These are phyloP conservation scores for Thermophis baileyi DNA, from an alignment of 2,113 vertebrate genomes.

Conservation along the genomic window DNA sequence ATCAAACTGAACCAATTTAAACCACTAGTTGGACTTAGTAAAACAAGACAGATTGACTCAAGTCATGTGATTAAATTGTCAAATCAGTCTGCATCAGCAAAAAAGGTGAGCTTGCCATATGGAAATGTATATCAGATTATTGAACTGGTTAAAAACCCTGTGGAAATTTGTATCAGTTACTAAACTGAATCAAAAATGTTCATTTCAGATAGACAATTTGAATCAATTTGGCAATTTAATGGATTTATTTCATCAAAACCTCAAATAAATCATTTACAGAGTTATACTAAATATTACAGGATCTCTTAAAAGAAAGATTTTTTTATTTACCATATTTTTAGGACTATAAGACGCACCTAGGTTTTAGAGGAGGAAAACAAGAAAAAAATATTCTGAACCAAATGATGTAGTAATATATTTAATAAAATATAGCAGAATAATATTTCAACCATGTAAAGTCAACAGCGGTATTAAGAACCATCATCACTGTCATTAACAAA, in stretches of 20 bases:
- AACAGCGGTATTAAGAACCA: too few species aligned
- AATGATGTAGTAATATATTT: too few species aligned
- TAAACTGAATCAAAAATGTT: neutral
- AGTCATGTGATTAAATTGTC: neutral
- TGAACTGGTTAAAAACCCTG: neutral
- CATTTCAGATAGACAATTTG: neutral
- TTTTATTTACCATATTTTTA: neutral
- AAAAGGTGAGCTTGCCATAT: neutral
- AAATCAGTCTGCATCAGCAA: neutral
- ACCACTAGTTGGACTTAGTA: neutral
- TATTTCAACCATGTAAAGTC: too few species aligned
- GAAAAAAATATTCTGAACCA: too few species aligned
- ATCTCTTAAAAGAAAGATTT: neutral
- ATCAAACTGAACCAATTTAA: neutral
- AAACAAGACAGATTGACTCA: neutral
- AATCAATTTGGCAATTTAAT: neutral
- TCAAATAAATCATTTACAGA: neutral
- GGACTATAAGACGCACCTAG: too few species aligned
- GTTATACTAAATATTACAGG: neutral
- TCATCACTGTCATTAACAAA: too few species aligned
- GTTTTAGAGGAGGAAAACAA: too few species aligned
- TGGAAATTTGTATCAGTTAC: neutral
- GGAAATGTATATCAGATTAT: neutral
- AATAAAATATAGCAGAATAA: too few species aligned
- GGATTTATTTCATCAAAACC: neutral